Evolutionary conservation across 2,797 vertebrate species (phyloP).

Genomic region (Merluccius polli): DNA sequence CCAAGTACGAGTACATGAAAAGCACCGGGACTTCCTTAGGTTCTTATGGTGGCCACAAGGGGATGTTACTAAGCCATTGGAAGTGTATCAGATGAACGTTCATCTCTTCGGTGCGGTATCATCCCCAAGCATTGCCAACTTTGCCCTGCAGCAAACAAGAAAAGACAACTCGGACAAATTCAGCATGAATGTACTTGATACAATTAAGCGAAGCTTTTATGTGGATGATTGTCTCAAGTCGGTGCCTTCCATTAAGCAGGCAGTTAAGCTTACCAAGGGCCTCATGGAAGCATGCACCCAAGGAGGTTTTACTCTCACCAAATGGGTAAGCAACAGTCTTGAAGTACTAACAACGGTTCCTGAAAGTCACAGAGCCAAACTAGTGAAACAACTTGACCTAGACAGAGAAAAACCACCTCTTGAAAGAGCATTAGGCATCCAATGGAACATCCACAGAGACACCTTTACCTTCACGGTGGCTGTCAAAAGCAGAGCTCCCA

Average conservation of each 20-base stretch:
- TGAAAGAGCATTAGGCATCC: conserved; percentile 14
- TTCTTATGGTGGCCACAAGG: background rate
- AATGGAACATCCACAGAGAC: conserved; percentile 12
- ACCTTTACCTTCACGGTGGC: conserved; percentile 7
- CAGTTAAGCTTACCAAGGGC: background rate
- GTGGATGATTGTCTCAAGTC: background rate
- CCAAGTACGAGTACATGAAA: background rate
- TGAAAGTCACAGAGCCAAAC: conserved; percentile 10
- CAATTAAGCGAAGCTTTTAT: conserved; percentile 4
- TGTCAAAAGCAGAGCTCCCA: background rate
- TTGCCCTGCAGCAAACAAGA: conserved; percentile 6
- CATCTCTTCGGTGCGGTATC: too few species aligned
- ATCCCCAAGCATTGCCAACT: too few species aligned
- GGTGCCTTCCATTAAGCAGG: background rate
- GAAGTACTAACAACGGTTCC: conserved; percentile 12
- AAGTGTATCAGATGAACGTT: background rate
- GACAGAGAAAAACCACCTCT: conserved; percentile 12
- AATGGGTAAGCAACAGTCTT: conserved; percentile 17
- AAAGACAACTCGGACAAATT: conserved; percentile 4
- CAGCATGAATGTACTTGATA: background rate
- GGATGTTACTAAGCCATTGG: background rate
- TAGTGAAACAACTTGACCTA: conserved; percentile 14
- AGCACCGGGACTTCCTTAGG: background rate
- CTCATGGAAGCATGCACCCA: conserved; percentile 10
- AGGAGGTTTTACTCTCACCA: conserved; percentile 9